Base-by-base conservation (phyloP, 2,113 vertebrate species). In the Potamarius usumacintae region DNA sequence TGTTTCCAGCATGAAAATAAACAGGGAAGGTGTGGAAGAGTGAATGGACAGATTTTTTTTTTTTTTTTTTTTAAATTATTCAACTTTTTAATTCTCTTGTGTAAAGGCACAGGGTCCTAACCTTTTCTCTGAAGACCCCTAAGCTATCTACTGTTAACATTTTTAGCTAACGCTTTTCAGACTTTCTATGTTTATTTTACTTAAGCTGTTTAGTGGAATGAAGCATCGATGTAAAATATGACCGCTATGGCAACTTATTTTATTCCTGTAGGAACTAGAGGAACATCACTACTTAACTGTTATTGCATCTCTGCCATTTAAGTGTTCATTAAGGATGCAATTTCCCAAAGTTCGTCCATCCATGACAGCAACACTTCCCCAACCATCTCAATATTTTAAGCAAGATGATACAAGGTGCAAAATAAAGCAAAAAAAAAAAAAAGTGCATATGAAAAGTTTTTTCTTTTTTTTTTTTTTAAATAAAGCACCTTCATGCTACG, bases 371-470 rank as follows among this genome's bases (percentile, higher is more conserved):
- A 52, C 22, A 34, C 58, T 3, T 87, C 34, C n/a, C 48, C 25
- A 62, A 52, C 34, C 34, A 6, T 71, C 55, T 82, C 74, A 62
- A 79, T 8, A 9, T 82, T 76, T 86, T 82, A 65, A 86, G 27
- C 83, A 12, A 65, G 55, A 85, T n/a, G 62, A 85, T 71, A 86
- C 83, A 84, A 93, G 91, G 94, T 94, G 95, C 94, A 94, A 94
- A 93, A 93, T 90, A 85, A 92, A 93, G 92, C 92, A 90, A 93
- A 91, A 90, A 92, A 91, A 90, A 92, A 91, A 91, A 92, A 82
- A 88, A 94, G 94, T 94, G 94, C 94, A 94, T 92, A 90, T 91
- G 34, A 82, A 90, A 79, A 27, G 90, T 2, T 15, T 27, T 79
- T 15, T 57, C 57, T 30, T n/a, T n/a, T 8, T 80, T 12, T 15